phyloP scores from a whole-genome alignment of 2,888 invertebrate genomes.

The Sinelater perroti region DNA sequence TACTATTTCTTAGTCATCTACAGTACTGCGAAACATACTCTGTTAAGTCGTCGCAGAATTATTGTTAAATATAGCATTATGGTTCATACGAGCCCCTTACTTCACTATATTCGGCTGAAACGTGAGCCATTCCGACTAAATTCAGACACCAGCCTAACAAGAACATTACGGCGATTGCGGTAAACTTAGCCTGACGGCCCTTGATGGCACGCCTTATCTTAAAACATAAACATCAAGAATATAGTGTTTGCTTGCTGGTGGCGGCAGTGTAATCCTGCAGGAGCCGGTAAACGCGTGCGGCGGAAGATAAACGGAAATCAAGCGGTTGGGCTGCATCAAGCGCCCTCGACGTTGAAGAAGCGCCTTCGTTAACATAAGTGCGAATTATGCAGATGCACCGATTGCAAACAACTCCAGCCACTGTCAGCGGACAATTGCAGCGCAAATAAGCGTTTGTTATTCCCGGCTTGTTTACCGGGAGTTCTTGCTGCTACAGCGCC shows the following conservation, averaged over 20 bases:
- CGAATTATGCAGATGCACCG: constrained; percentile 1
- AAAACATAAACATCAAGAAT: constrained; percentile 7
- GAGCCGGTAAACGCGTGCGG: constrained; percentile 3
- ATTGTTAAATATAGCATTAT: too few species aligned
- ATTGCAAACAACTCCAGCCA: not conserved
- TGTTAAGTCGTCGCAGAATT: not conserved
- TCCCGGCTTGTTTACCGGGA: constrained; percentile 8
- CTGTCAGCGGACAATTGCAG: constrained; percentile 8
- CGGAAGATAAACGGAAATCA: constrained; percentile 5
- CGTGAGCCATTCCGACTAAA: too few species aligned
- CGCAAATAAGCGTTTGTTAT: constrained; percentile 11
- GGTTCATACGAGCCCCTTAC: too few species aligned
- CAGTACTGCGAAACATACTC: not conserved
- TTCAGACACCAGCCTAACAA: too few species aligned
- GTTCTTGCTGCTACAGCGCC: constrained; percentile 11
- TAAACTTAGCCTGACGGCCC: too few species aligned
- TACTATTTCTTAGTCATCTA: not conserved
- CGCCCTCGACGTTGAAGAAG: not conserved
- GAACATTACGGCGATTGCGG: too few species aligned
- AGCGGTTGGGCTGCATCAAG: not conserved
- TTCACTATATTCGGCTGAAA: too few species aligned
- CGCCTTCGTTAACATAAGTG: not conserved
- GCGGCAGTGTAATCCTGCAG: constrained; percentile 8
- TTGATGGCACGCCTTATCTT: constrained; percentile 4
- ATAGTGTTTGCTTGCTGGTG: constrained; percentile 3